These are phyloP conservation scores for Brachionus koreanus DNA, from an alignment of 1,140 invertebrate species.

Conservation along the genomic window DNA sequence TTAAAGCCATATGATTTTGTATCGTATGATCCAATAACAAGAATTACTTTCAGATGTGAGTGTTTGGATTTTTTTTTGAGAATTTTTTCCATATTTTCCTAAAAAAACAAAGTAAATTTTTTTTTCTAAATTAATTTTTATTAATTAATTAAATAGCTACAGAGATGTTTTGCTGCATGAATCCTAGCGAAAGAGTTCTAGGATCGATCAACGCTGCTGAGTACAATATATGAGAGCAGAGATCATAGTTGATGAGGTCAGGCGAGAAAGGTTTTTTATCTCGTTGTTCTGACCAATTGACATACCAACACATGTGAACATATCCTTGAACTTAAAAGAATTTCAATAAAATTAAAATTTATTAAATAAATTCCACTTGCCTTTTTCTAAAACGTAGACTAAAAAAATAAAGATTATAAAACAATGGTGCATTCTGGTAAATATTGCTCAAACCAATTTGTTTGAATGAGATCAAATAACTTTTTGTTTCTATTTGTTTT, in stretches of 20 bases:
- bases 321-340: neutral
- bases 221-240: slow-evolving; percentile 25
- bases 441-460: neutral
- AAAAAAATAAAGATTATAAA: neutral
- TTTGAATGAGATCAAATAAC: neutral
- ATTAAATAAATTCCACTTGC: neutral
- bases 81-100: slow-evolving; percentile 27
- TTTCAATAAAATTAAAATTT: neutral
- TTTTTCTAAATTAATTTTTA: neutral
- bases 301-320: slow-evolving; percentile 43
- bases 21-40: slow-evolving; percentile 32
- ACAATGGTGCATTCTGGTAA: neutral
- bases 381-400: neutral
- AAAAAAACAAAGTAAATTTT: neutral
- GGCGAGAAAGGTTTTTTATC: neutral
- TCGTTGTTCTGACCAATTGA: slow-evolving; percentile 17
- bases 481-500: neutral
- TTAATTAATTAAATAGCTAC: neutral
- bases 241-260: slow-evolving; percentile 15
- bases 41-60: slow-evolving; percentile 9
- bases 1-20: slow-evolving; percentile 32
- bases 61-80: neutral
- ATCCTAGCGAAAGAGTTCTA: neutral
- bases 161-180: neutral
- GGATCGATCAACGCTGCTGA: slow-evolving; percentile 40